Conservation (phyloP, 2,113 vertebrate species). For the Hirundichthys speculiger region DNA sequence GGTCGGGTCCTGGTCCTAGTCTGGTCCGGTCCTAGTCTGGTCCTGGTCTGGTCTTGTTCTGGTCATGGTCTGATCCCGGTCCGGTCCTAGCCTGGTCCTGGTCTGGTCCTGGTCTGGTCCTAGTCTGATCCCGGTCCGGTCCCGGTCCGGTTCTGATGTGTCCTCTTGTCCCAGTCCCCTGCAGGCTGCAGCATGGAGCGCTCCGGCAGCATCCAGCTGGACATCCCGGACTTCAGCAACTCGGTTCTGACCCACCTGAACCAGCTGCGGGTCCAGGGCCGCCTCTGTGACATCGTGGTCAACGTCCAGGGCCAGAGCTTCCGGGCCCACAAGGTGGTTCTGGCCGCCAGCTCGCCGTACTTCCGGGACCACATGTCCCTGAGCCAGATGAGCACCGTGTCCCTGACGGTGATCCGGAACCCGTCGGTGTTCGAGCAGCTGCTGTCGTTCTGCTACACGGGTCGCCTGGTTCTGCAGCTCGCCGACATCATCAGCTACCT, state of each 20-base stretch:
- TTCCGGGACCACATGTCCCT: constrained; percentile 99
- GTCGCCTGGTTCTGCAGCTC: constrained; percentile 93
- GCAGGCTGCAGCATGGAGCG: constrained; percentile 89
- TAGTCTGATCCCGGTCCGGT: too few relatives aligned
- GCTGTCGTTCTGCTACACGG: constrained; percentile 96
- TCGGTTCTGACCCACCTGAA: constrained; percentile 97
- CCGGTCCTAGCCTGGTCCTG: too few relatives aligned
- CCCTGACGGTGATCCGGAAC: constrained; percentile 95
- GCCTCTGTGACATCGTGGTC: constrained; percentile 97
- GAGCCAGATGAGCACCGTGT: constrained; percentile 97
- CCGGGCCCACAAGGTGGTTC: constrained; percentile 96
- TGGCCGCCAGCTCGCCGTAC: constrained; percentile 98
- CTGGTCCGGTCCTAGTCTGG: background rate
- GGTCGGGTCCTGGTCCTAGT: background rate
- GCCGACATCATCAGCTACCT: constrained; percentile 98
- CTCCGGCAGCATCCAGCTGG: constrained; percentile 94
- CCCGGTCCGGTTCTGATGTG: background rate
- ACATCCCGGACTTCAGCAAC: constrained; percentile 98
- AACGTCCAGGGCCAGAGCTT: constrained; percentile 97
- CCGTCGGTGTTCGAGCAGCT: constrained; percentile 97
- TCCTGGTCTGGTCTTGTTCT: too few relatives aligned
- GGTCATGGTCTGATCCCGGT: too few relatives aligned
- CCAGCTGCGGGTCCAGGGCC: constrained; percentile 95
- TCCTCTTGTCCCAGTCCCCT: constrained; percentile 2
- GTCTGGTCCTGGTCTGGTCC: too few relatives aligned